Base-by-base conservation (phyloP, 2,888 invertebrate genomes). In the Synergus laeviventris region DNA sequence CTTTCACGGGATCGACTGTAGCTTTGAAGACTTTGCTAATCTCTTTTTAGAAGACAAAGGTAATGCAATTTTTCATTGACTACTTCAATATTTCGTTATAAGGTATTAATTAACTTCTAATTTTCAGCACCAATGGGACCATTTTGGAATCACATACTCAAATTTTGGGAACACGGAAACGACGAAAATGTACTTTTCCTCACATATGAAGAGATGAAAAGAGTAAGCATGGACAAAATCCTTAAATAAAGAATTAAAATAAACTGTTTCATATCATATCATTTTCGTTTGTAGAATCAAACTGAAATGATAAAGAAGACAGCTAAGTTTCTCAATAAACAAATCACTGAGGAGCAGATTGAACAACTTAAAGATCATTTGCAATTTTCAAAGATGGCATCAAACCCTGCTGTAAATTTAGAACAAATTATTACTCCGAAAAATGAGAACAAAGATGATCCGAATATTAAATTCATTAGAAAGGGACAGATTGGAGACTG, bases 401-500 rank as follows among this genome's bases (percentile, higher is more conserved):
- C 93, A 0, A 97, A 97, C 89, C 93, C 95, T 36, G 95, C 95
- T 1, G 94, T 96, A 0, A 97, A 97, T 86, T 89, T 95, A 84
- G 94, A 95, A 78, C 91, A 93, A 2, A 91, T 95, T 56, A 89
- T 95, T 12, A 92, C 92, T 76, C 92, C 92, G 79, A 92, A 92
- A 0, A 92, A 92, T 36, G 92, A 92, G 0, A 91, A 91, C 62
- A 91, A 91, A 56, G 91, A 92, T 24, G 92, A 93, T 61, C 92
- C 93, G 0, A 89, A 93, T 45, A 84, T 92, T 0, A 93, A 94
- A 84, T 96, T 96, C 84, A 95, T 96, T 79, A 92, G 96, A 18
- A 96, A 95, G 90, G 97, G 97, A 0, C 93, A 94, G 87, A 94
- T 96, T 21, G 96, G 96, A 0, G 96, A 96, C 85, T 95, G 95